phyloP scores from a whole-genome alignment of 1,140 invertebrate genomes.

The Heliconius nattereri region DNA sequence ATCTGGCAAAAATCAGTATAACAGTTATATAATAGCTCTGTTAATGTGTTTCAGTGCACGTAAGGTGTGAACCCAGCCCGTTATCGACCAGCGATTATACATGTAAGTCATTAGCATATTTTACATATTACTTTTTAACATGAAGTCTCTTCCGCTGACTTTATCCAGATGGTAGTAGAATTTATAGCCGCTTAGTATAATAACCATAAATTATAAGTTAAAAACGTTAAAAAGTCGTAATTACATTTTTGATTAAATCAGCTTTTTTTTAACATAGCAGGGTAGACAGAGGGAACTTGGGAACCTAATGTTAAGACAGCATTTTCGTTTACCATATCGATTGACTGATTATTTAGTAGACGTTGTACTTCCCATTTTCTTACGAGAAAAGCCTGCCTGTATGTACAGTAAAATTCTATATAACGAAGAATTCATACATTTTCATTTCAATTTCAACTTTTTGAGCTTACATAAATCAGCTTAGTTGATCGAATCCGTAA shows the following conservation, averaged over 20 bases:
- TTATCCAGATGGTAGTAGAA: neutral
- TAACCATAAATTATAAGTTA: neutral
- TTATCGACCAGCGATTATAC: neutral
- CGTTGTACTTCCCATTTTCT: no score
- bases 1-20: neutral
- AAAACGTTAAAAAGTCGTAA: neutral
- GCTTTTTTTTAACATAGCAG: neutral
- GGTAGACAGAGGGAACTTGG: no score
- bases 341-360: no score
- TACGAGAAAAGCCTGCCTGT: no score
- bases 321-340: no score
- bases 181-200: neutral
- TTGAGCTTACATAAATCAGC: no score
- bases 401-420: no score
- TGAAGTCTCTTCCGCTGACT: neutral
- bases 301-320: no score
- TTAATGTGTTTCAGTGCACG: neutral
- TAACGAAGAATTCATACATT: no score
- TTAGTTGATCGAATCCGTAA: no score
- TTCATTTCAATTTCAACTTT: no score
- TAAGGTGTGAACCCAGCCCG: neutral
- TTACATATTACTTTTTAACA: constrained; percentile 3
- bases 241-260: neutral
- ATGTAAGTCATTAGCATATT: constrained; percentile 11
- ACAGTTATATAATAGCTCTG: neutral